Evolutionary conservation across 2,888 invertebrate genomes (phyloP).

Genomic region (Lacanobia oleracea): DNA sequence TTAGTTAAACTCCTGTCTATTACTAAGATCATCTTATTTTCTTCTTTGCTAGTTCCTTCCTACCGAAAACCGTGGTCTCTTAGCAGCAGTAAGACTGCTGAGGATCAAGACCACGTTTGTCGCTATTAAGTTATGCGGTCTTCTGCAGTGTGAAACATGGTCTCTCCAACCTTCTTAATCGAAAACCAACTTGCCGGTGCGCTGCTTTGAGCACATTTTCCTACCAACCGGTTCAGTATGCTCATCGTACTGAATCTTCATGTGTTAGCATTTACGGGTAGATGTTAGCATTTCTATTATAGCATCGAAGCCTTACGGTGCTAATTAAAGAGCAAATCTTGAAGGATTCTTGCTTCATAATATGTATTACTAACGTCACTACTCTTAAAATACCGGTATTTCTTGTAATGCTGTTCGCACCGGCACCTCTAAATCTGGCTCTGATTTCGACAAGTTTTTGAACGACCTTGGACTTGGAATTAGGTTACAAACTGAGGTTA

Average conservation of each 20-base stretch:
- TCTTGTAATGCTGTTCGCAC: background rate
- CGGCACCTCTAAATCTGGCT: conserved; percentile 5
- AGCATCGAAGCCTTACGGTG: too few species aligned
- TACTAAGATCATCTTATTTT: background rate
- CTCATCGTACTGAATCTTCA: background rate
- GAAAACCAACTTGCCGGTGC: background rate
- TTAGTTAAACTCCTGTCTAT: background rate
- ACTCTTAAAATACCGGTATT: conserved; percentile 19
- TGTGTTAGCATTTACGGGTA: background rate
- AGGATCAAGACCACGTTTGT: too few species aligned
- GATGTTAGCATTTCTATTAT: too few species aligned
- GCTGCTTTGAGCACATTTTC: too few species aligned
- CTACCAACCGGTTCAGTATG: background rate
- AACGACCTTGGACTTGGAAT: conserved; percentile 37
- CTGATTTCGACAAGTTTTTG: conserved; percentile 4
- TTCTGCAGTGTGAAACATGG: background rate
- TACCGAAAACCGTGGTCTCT: too few species aligned
- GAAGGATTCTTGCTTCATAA: too few species aligned
- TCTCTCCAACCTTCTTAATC: background rate
- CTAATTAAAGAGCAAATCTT: background rate
- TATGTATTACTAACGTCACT: too few species aligned
- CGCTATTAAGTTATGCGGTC: background rate
- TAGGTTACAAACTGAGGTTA: background rate
- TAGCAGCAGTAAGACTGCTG: too few species aligned
- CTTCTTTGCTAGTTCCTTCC: too few species aligned